phyloP scores from a whole-genome alignment of 2,888 invertebrate species.

The Alsophila aescularia region DNA sequence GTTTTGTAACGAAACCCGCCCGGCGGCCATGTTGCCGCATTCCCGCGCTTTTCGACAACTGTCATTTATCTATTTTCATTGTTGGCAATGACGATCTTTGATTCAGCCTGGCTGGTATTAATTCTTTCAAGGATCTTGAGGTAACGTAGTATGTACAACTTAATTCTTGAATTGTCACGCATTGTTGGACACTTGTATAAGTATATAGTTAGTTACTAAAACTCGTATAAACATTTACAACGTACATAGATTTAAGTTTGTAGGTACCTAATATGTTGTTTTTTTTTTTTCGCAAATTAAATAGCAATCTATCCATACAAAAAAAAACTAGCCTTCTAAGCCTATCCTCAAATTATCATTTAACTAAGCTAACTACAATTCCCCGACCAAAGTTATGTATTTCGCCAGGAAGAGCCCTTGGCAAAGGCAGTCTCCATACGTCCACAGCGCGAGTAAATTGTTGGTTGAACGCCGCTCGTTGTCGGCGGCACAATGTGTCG shows the following conservation, averaged over 20 bases:
- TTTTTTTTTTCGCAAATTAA: too few relatives aligned
- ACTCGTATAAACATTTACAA: too few relatives aligned
- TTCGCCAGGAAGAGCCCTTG: conserved; percentile 1
- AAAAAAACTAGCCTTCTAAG: too few relatives aligned
- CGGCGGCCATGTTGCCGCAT: conserved; percentile 53
- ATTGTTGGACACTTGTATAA: too few relatives aligned
- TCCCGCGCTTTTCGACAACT: conserved; percentile 42
- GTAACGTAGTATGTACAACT: too few relatives aligned
- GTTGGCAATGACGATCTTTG: background rate
- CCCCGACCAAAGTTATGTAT: conserved; percentile 6
- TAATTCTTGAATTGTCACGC: too few relatives aligned
- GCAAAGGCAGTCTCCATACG: conserved; percentile 12
- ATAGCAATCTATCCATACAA: too few relatives aligned
- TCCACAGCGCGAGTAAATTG: conserved; percentile 43
- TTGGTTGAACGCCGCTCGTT: conserved; percentile 41
- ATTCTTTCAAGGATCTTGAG: too few relatives aligned
- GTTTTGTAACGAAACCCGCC: conserved; percentile 74
- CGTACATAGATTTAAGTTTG: too few relatives aligned
- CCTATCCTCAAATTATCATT: too few relatives aligned
- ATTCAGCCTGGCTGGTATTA: background rate
- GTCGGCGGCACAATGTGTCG: conserved; percentile 45
- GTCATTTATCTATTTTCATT: conserved; percentile 21
- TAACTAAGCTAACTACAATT: background rate
- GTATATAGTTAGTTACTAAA: too few relatives aligned
- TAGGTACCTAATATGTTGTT: too few relatives aligned